Conservation (phyloP, 37 sponge, comb jelly and placozoan species). For the Aplysina aerophoba region DNA sequence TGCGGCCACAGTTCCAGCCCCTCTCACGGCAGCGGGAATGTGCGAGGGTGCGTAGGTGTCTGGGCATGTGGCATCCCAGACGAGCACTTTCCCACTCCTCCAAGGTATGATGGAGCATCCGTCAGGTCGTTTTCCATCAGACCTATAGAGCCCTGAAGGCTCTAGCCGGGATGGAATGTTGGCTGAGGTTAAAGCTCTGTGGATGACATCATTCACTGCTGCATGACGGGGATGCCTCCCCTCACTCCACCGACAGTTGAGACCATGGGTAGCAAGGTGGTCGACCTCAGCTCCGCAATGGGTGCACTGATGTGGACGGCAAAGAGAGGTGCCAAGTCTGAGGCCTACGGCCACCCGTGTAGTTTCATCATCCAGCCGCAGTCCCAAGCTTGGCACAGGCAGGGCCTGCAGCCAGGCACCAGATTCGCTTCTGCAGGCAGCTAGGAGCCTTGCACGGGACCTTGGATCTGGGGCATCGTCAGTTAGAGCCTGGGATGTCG, state of each 20-base stretch:
- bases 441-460: too few species aligned
- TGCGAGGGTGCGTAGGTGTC: constrained; percentile 37
- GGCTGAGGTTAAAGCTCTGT: constrained; percentile 14
- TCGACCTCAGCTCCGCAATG: constrained; percentile 27
- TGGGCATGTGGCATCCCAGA: constrained; percentile 41
- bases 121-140: constrained; percentile 33
- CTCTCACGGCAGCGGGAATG: not conserved
- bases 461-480: too few species aligned
- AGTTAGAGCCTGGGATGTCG: too few species aligned
- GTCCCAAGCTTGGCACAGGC: too few species aligned
- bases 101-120: constrained; percentile 3
- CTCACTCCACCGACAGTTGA: constrained; percentile 20
- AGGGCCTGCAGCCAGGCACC: too few species aligned
- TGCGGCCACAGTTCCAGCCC: constrained; percentile 9
- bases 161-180: constrained; percentile 20
- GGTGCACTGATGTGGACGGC: not conserved
- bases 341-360: too few species aligned
- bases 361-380: too few species aligned
- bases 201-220: not conserved
- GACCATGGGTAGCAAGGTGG: constrained; percentile 9
- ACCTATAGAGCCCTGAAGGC: not conserved
- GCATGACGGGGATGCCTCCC: constrained; percentile 14
- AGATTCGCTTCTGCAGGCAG: too few species aligned
- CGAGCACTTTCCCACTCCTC: constrained; percentile 21
- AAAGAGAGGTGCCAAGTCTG: too few species aligned